Base-by-base conservation (phyloP, 2,113 vertebrate species). In the Albula glossodonta region DNA sequence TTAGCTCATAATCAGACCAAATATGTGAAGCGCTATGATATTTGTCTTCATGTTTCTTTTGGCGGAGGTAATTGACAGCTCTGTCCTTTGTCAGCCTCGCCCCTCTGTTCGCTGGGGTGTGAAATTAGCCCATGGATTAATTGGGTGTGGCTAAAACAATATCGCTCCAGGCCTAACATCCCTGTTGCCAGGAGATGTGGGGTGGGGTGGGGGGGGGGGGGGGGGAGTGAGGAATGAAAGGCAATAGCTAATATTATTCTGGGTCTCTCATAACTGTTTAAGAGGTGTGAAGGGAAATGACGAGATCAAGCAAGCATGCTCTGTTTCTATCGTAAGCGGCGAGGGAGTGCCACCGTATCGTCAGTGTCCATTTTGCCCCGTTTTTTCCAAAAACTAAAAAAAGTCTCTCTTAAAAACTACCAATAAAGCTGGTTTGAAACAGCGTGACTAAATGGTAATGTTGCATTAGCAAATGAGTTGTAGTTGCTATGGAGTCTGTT, bases 101-200 rank as follows among this genome's bases (percentile, higher is more conserved):
- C 31, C 31, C 31, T 41, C 31, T 63, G 52, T 25, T 57, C 31
- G 53, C 17, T 7, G 31, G 81, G n/a, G 51, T 52, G 51, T 81
- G 49, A 82, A 82, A 82, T 82, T 57, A 49, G 81, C 81, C 53
- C 31, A n/a, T 60, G 81, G 9, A 63, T 57, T 57, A 57, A 31
- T 82, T 82, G 52, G 81, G 81, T 60, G 81, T 82, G 81, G 81
- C 52, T 82, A 60, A 82, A 82, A 60, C 53, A 56, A 82, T 57
- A 41, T 41, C 31, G 60, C 53, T 2, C 11, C 25, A 15, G 8
- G 53, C 52, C 81, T 57, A 57, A 82, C 22, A 31, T 41, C 13
- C n/a, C 9, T 50, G 13, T 51, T 12, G 80, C 22, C 31, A 41
- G 31, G 31, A 41, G 31, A 41, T 41, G 31, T 41, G 31, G 31